Conservation (phyloP, 1,140 invertebrate genomes). For the Lepidotrigona ventralis region DNA sequence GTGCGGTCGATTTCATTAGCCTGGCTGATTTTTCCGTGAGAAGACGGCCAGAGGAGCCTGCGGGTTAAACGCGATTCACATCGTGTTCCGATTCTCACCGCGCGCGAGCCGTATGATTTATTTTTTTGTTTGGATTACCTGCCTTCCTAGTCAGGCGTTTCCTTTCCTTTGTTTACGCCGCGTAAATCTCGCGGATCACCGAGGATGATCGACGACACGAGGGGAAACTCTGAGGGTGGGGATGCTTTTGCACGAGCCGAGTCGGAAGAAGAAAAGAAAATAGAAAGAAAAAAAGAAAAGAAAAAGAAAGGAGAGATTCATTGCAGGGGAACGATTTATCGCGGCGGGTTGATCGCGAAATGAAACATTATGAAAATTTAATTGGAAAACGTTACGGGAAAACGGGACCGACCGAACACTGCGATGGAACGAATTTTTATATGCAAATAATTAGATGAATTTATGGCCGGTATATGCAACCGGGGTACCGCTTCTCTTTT, state of each 20-base stretch:
- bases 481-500: background rate
- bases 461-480: background rate
- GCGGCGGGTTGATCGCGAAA: background rate
- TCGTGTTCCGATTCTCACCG: constrained; percentile 46
- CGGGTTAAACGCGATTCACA: constrained; percentile 43
- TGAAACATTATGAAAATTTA: constrained; percentile 27
- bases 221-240: constrained; percentile 1
- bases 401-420: background rate
- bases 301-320: background rate
- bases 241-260: background rate
- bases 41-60: background rate
- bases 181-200: constrained; percentile 15
- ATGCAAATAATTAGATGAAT: constrained; percentile 21
- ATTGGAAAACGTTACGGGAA: constrained; percentile 22
- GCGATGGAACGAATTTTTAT: background rate
- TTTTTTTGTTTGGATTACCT: constrained; percentile 39
- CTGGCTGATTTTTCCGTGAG: constrained; percentile 48
- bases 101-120: constrained; percentile 32
- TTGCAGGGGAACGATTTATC: constrained; percentile 7
- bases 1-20: constrained; percentile 40
- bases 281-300: background rate
- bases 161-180: constrained; percentile 44
- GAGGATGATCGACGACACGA: constrained; percentile 14
- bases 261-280: background rate
- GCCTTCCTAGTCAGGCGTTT: constrained; percentile 38